phyloP scores from a whole-genome alignment of 1,140 invertebrate species.

The Colletes latitarsis region DNA sequence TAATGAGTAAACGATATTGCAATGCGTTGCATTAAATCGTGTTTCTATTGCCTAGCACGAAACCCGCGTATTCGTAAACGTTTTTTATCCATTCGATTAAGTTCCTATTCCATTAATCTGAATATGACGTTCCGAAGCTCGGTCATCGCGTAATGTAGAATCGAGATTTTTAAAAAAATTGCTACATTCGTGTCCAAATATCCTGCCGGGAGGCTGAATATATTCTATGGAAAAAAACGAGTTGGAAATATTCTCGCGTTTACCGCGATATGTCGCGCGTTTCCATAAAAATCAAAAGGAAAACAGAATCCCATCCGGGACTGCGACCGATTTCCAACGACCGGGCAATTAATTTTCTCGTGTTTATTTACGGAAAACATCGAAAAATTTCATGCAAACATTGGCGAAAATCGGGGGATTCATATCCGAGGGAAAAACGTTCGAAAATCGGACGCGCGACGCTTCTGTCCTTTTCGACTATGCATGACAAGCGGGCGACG shows the following conservation, averaged over 20 bases:
- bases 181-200: neutral
- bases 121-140: neutral
- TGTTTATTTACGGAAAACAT: neutral
- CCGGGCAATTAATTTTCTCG: neutral
- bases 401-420: neutral
- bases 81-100: too few relatives aligned
- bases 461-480: too few relatives aligned
- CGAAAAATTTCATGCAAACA: neutral
- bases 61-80: too few relatives aligned
- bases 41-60: too few relatives aligned
- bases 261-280: neutral
- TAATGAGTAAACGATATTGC: too few relatives aligned
- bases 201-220: neutral
- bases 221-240: neutral
- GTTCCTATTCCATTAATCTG: neutral
- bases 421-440: neutral
- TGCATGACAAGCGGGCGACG: neutral
- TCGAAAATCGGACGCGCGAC: too few relatives aligned
- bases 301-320: neutral
- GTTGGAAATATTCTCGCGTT: neutral
- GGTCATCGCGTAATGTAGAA: neutral
- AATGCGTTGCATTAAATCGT: too few relatives aligned
- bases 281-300: neutral
- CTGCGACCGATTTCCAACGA: neutral
- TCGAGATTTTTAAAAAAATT: neutral